These are phyloP conservation scores for Chloroceryle amazona DNA, from an alignment of 2,797 vertebrate genomes.

Conservation along the genomic window DNA sequence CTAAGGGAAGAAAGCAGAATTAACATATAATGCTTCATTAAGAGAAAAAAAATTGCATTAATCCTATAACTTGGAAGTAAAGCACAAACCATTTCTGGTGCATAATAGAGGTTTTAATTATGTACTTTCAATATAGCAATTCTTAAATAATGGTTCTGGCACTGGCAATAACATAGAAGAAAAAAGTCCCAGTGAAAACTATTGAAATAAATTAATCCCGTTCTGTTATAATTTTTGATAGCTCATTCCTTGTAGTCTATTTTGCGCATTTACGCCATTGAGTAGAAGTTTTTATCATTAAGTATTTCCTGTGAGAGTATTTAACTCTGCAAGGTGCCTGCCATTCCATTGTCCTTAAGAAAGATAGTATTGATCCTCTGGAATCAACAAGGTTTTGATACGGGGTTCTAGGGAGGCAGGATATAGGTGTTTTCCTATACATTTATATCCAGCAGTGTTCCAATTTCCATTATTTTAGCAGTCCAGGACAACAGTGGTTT, in stretches of 20 bases:
- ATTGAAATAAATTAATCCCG: slow-evolving; percentile 31
- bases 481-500: not conserved
- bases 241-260: not conserved
- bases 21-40: slow-evolving; percentile 75
- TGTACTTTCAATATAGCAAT: slow-evolving; percentile 31
- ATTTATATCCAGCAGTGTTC: not conserved
- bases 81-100: slow-evolving; percentile 32
- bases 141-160: slow-evolving; percentile 36
- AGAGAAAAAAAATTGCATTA: slow-evolving; percentile 46
- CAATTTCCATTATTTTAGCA: not conserved
- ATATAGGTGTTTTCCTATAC: not conserved
- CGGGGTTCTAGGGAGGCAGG: not conserved
- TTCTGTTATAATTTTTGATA: slow-evolving; percentile 10
- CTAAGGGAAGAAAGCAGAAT: slow-evolving; percentile 63
- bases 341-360: not conserved
- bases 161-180: not conserved
- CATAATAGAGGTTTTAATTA: slow-evolving; percentile 60
- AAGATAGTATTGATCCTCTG: not conserved
- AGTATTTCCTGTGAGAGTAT: not conserved
- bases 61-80: slow-evolving; percentile 72
- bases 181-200: not conserved
- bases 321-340: not conserved
- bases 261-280: not conserved
- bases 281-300: not conserved
- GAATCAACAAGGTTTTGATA: not conserved